phyloP scores from a whole-genome alignment of 2,113 vertebrate genomes.

The Odocoileus virginianus region DNA sequence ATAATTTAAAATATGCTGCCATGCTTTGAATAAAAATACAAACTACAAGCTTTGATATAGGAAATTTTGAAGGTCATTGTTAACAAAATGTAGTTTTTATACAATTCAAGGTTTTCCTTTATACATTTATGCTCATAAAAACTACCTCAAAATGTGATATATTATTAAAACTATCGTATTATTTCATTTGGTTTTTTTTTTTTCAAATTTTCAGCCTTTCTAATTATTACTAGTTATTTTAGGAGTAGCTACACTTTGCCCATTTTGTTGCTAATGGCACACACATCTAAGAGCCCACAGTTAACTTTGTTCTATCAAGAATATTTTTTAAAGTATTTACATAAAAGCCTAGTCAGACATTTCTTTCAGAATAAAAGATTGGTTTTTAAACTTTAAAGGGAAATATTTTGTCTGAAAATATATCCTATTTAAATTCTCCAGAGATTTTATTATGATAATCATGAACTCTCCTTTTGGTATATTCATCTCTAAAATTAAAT shows the following conservation, averaged over 20 bases:
- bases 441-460: conserved; percentile 47
- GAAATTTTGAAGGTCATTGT: neutral
- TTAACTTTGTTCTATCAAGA: conserved; percentile 40
- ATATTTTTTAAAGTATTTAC: conserved; percentile 30
- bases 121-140: neutral
- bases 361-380: conserved; percentile 25
- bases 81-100: neutral
- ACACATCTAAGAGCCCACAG: neutral
- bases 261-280: neutral
- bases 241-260: neutral
- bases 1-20: neutral
- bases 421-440: neutral
- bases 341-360: conserved; percentile 19
- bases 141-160: neutral
- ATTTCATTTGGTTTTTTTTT: neutral
- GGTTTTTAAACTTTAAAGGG: conserved; percentile 36
- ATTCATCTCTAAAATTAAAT: conserved; percentile 55
- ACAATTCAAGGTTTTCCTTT: neutral
- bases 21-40: neutral
- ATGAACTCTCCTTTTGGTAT: conserved; percentile 23
- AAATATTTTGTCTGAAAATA: conserved; percentile 39
- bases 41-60: neutral
- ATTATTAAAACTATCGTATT: neutral
- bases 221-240: conserved; percentile 9
- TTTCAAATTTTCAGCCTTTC: neutral